Percentiles rank a stretch among this genome's conserved stretches.
These are phyloP conservation scores for Protobothrops mucrosquamatus DNA, from an alignment of 2,113 vertebrate species.

Conservation along the genomic window DNA sequence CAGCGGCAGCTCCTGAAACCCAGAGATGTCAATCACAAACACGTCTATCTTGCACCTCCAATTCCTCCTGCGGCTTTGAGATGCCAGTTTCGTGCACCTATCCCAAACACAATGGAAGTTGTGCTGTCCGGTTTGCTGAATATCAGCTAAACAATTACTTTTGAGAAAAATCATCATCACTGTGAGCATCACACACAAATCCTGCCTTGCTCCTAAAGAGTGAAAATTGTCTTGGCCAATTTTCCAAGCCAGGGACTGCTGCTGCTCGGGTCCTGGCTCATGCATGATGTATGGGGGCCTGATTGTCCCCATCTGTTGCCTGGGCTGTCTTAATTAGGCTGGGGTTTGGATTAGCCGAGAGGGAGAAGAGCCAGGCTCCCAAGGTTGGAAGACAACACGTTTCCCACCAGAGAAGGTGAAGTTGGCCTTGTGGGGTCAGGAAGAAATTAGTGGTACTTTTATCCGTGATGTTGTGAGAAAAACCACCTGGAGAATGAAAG, in stretches of 20 bases:
- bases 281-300: background rate
- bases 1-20: background rate
- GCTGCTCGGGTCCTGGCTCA: background rate
- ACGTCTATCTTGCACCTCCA: background rate
- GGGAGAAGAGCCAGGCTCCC: background rate
- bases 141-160: background rate
- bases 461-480: background rate
- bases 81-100: background rate
- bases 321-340: background rate
- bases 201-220: background rate
- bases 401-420: background rate
- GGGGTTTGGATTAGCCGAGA: background rate
- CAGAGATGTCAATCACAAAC: background rate
- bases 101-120: background rate
- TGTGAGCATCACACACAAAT: background rate
- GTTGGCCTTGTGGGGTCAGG: background rate
- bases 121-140: background rate
- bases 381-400: background rate
- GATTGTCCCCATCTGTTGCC: background rate
- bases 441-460: background rate
- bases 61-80: background rate
- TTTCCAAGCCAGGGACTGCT: background rate
- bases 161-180: background rate
- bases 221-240: background rate
- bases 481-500: background rate